Percentiles rank a stretch among this genome's conserved stretches.
phyloP scores from a whole-genome alignment of 1,140 invertebrate genomes.

The Araneus ventricosus region DNA sequence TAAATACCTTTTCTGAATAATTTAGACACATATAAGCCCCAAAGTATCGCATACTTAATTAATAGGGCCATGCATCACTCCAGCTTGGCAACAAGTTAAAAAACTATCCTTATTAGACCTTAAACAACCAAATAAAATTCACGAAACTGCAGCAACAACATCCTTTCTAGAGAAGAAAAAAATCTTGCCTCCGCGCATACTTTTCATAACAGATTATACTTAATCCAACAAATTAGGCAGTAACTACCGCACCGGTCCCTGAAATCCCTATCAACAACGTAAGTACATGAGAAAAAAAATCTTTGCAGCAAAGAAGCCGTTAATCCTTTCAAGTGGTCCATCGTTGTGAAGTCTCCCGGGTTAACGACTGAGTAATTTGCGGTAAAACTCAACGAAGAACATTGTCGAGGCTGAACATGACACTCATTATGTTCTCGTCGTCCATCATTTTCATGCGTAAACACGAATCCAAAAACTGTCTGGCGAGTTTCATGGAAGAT shows the following conservation, averaged over 20 bases:
- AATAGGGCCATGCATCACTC: not conserved
- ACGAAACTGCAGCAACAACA: not conserved
- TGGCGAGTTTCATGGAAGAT: not conserved
- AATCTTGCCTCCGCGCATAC: not conserved
- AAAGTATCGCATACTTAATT: not conserved
- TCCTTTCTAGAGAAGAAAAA: not conserved
- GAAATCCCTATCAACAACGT: slow-evolving; percentile 7
- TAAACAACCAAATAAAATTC: not conserved
- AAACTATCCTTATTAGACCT: not conserved
- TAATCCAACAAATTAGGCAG: slow-evolving; percentile 45
- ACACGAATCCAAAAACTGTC: slow-evolving; percentile 47
- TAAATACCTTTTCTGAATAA: not conserved
- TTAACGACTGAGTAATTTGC: slow-evolving; percentile 51
- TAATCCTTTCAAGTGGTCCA: slow-evolving; percentile 1
- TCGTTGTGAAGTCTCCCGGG: not conserved
- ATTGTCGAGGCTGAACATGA: slow-evolving; percentile 32
- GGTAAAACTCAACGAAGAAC: not conserved
- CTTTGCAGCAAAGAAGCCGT: not conserved
- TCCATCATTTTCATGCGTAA: slow-evolving; percentile 48
- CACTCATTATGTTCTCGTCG: slow-evolving; percentile 43
- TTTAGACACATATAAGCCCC: not conserved
- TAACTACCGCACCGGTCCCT: not conserved
- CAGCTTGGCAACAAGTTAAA: not conserved
- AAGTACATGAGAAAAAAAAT: not conserved
- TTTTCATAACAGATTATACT: slow-evolving; percentile 47